Evolutionary conservation across 2,797 vertebrate genomes (phyloP), one percentile per base, ranked within the genome.

Genomic region (Enteromius trimaculatus): DNA sequence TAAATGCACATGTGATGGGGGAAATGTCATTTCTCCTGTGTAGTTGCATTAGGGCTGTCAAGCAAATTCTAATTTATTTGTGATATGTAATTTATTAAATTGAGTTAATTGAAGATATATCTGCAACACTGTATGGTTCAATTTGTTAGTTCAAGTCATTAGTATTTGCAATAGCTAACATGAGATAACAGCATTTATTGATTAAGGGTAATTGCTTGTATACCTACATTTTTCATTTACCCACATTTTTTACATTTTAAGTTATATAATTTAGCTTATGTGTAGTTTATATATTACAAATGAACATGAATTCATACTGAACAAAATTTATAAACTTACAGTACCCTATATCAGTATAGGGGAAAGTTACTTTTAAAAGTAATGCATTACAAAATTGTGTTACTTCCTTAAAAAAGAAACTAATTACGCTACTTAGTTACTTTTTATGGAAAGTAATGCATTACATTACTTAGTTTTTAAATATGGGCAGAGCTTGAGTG

Each of bases 1-100:
- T 60, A 44, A 77, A 47, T 42, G 51, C 49, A 69, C 51, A 23
- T 37, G 62, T 23, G 74, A 19, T 77, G 65, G 23, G 49, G 31
- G 44, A 65, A 65, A 74, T 34, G 55, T 39, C 1, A 21, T 69
- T 69, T 44, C 19, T 58, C 23, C 23, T 19, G 64, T 51, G 65
- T 65, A 14, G 42, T n/a, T 51, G 77, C 14, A 16, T 9, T 51
- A n/a, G 44, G 42, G 1, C 77, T 51, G 29, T 51, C 19, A 66
- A 47, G 58, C 34, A 39, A 8, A 16, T 23, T 10, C 7, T 60
- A 42, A 58, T 60, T 37, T 60, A 11, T 42, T 76, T 39, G 34
- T 51, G 44, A 31, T 39, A 17, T 17, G n/a, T 3, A 34, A 26
- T 39, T 60, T 75, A 39, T 37, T 37, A 76, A 76, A 55, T 3